These are phyloP conservation scores for Eilema depressum DNA, from an alignment of 2,888 invertebrate species.

Conservation along the genomic window DNA sequence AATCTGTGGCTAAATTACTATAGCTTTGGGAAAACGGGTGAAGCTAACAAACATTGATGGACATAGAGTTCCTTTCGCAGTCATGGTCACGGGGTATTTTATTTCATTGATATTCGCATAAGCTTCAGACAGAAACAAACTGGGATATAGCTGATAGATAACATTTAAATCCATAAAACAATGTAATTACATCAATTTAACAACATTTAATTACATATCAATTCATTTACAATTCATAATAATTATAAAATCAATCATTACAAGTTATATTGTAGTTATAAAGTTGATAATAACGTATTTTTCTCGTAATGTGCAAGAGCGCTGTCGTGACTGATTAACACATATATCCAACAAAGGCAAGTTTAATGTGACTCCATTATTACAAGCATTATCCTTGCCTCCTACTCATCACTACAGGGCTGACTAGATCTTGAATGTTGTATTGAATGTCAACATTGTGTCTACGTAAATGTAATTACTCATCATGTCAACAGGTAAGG, in stretches of 20 bases:
- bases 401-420: slow-evolving; percentile 70
- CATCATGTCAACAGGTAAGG: background rate
- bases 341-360: slow-evolving; percentile 71
- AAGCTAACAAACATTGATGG: no score
- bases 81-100: no score
- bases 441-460: slow-evolving; percentile 8
- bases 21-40: no score
- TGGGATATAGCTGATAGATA: no score
- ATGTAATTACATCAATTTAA: background rate
- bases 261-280: slow-evolving; percentile 22
- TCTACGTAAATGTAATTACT: background rate
- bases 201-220: background rate
- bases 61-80: no score
- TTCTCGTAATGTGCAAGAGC: slow-evolving; percentile 53
- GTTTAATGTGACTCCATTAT: slow-evolving; percentile 70
- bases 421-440: slow-evolving; percentile 44
- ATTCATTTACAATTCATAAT: slow-evolving; percentile 20
- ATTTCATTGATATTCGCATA: no score
- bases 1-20: no score
- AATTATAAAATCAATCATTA: slow-evolving; percentile 36
- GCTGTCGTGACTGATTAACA: slow-evolving; percentile 71
- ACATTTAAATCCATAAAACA: background rate
- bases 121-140: no score
- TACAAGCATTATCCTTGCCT: slow-evolving; percentile 75
- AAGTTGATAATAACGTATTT: slow-evolving; percentile 42